These are phyloP conservation scores for Drosophila merina DNA, from an alignment of 2,888 invertebrate species.

Conservation along the genomic window DNA sequence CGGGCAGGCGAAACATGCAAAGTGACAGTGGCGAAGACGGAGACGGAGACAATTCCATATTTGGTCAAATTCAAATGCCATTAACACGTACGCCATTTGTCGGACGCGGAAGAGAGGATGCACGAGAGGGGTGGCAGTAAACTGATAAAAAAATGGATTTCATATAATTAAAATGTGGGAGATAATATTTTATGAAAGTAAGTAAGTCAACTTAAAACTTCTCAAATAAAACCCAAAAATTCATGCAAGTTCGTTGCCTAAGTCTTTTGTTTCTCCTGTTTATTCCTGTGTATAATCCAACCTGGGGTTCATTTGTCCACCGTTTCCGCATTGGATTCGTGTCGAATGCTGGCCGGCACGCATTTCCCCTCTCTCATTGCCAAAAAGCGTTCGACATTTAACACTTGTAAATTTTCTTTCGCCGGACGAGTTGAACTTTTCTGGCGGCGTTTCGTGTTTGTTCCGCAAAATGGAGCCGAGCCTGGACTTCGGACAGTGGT, in stretches of 20 bases:
- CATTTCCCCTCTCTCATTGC: constrained; percentile 64
- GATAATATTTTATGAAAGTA: not conserved
- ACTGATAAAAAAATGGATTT: constrained; percentile 4
- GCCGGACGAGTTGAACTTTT: constrained; percentile 47
- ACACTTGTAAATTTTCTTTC: constrained; percentile 76
- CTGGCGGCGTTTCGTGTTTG: constrained; percentile 66
- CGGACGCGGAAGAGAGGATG: constrained; percentile 35
- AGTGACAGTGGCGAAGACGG: constrained; percentile 66
- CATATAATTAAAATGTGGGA: not conserved
- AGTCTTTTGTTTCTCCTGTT: constrained; percentile 67
- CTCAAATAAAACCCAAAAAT: not conserved
- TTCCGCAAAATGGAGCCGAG: constrained; percentile 39
- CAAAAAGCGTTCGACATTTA: constrained; percentile 71
- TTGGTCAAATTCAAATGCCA: constrained; percentile 83
- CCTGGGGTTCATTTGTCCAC: constrained; percentile 43
- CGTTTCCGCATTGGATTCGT: constrained; percentile 57
- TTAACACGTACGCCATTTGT: constrained; percentile 82
- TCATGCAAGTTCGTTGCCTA: constrained; percentile 67
- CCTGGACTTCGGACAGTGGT: constrained; percentile 27
- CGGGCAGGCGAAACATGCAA: constrained; percentile 70
- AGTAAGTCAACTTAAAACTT: not conserved
- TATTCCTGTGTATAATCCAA: constrained; percentile 8
- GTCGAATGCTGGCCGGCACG: constrained; percentile 75
- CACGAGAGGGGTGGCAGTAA: not conserved
- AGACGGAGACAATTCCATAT: constrained; percentile 74